Evolutionary conservation across 2,113 vertebrate genomes (phyloP).

Genomic region (Athene cunicularia): DNA sequence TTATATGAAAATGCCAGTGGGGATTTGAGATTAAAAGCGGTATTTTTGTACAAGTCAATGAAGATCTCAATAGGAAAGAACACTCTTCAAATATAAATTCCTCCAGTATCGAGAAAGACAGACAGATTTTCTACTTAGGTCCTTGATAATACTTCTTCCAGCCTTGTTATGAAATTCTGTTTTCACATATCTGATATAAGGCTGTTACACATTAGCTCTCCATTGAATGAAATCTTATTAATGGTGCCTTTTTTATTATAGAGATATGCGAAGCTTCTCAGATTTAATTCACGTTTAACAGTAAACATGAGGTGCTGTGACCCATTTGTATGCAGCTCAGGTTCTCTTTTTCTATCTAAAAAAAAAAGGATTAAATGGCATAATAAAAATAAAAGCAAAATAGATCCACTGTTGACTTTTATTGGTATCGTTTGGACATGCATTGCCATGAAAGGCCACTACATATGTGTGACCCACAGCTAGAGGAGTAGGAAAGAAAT

Average conservation of each 20-base stretch:
- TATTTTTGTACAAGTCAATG: constrained; percentile 84
- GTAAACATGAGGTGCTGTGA: constrained; percentile 45
- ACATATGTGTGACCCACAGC: background rate
- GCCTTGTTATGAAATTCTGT: constrained; percentile 63
- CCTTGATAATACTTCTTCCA: constrained; percentile 36
- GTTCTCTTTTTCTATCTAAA: background rate
- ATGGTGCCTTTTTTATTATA: constrained; percentile 52
- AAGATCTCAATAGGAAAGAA: constrained; percentile 81
- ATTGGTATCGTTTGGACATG: background rate
- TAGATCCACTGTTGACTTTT: background rate
- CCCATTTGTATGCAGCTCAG: constrained; percentile 44
- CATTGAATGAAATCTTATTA: constrained; percentile 67
- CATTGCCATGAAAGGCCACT: background rate
- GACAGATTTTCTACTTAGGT: constrained; percentile 44
- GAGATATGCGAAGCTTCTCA: constrained; percentile 41
- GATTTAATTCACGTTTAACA: constrained; percentile 54
- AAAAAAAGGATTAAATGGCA: background rate
- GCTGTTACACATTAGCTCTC: constrained; percentile 53
- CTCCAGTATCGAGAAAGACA: constrained; percentile 52
- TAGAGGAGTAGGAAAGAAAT: background rate
- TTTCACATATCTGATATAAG: constrained; percentile 68
- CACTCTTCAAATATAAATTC: constrained; percentile 78
- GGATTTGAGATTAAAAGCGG: constrained; percentile 84
- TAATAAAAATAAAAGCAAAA: constrained; percentile 3
- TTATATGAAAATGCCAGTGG: constrained; percentile 83